These are phyloP conservation scores for Drosophila parabipectinata DNA, from an alignment of 1,140 invertebrate species.

Conservation along the genomic window DNA sequence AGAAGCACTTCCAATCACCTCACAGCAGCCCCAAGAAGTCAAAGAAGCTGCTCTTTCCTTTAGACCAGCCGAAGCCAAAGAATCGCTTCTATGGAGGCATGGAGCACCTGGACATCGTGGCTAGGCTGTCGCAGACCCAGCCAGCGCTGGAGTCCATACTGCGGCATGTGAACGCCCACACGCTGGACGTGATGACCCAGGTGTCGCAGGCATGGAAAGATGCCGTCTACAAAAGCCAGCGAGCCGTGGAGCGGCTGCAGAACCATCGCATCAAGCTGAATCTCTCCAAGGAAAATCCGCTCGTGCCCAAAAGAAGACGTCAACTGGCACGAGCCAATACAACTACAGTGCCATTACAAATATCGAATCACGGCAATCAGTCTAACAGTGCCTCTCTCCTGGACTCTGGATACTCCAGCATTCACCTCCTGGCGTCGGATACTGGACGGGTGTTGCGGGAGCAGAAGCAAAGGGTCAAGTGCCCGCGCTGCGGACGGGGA, in stretches of 20 bases:
- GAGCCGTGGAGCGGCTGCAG: constrained; percentile 46
- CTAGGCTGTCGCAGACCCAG: constrained; percentile 44
- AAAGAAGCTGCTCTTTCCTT: constrained; percentile 60
- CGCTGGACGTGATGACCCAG: constrained; percentile 63
- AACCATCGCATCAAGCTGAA: constrained; percentile 63
- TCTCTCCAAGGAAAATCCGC: constrained; percentile 59
- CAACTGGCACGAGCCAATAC: constrained; percentile 30
- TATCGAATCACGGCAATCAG: constrained; percentile 52
- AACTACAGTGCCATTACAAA: constrained; percentile 65
- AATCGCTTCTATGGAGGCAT: constrained; percentile 59
- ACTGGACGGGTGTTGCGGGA: constrained; percentile 46
- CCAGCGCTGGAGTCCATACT: constrained; percentile 66
- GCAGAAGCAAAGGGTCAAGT: constrained; percentile 63
- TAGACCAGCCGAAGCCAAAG: not conserved
- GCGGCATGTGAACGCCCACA: constrained; percentile 38
- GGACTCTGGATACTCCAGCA: constrained; percentile 15
- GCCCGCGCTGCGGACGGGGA: constrained; percentile 59
- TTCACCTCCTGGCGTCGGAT: constrained; percentile 40
- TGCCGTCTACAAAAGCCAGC: constrained; percentile 38
- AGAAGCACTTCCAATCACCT: constrained; percentile 36
- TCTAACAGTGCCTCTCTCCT: constrained; percentile 24
- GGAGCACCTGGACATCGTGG: constrained; percentile 59
- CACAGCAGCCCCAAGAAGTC: constrained; percentile 71
- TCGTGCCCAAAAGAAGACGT: constrained; percentile 29
- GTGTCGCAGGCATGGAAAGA: constrained; percentile 57